A percentile compares a stretch with the other conserved stretches of the same genome.
phyloP scores from a whole-genome alignment of 1,140 invertebrate genomes.

The Megalopta genalis region DNA sequence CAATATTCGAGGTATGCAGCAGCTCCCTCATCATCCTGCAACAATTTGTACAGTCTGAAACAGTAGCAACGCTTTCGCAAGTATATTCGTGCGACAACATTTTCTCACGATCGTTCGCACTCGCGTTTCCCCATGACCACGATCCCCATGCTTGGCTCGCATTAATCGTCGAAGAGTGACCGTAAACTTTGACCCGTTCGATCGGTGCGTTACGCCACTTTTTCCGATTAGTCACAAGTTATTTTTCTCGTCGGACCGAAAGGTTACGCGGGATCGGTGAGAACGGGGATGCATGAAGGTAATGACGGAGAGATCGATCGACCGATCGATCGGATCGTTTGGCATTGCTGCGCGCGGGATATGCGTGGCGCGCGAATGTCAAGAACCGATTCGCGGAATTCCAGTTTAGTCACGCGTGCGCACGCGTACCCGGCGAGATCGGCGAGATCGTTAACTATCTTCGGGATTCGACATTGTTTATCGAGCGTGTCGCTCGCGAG shows the following conservation, averaged over 20 bases:
- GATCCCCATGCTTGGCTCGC: too few species aligned
- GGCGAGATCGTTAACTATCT: slow-evolving; percentile 3
- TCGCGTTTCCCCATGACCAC: too few species aligned
- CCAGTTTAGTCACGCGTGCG: slow-evolving; percentile 26
- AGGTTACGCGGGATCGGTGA: slow-evolving; percentile 38
- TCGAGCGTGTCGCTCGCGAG: neutral
- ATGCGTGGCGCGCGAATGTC: slow-evolving; percentile 48
- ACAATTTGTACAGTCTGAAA: too few species aligned
- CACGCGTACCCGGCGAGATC: neutral
- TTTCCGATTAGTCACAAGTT: slow-evolving; percentile 34
- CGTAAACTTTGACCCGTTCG: slow-evolving; percentile 10
- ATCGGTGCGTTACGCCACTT: slow-evolving; percentile 26
- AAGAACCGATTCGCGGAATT: slow-evolving; percentile 48
- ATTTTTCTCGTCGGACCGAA: slow-evolving; percentile 26
- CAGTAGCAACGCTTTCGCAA: too few species aligned
- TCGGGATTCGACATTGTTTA: neutral
- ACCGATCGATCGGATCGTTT: slow-evolving; percentile 22
- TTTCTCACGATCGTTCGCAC: neutral
- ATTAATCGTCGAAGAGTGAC: neutral
- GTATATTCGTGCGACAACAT: neutral
- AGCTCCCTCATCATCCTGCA: too few species aligned
- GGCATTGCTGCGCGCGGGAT: slow-evolving; percentile 24
- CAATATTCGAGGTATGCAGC: too few species aligned
- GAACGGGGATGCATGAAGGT: slow-evolving; percentile 26
- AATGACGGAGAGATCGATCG: slow-evolving; percentile 45